Evolutionary conservation across 2,113 vertebrate species (phyloP).

Genomic region (Pachypanchax playfairii): DNA sequence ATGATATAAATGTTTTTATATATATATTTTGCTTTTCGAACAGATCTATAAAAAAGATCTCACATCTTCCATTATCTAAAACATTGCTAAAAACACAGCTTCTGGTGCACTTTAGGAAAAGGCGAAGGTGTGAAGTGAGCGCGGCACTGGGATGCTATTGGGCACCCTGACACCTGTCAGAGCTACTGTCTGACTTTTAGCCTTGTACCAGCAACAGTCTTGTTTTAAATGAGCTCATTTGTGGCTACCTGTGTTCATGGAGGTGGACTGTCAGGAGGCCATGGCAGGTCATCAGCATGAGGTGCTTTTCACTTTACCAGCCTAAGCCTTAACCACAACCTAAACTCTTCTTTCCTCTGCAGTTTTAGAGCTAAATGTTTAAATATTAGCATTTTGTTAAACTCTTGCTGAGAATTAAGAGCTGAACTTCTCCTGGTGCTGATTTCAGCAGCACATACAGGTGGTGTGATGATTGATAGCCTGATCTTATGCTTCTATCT

Average conservation of each 20-base stretch:
- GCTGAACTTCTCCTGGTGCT: conserved; percentile 18
- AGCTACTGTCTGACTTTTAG: conserved; percentile 58
- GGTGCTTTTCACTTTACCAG: conserved; percentile 7
- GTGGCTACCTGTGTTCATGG: conserved; percentile 46
- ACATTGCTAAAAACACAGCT: conserved; percentile 1
- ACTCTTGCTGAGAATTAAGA: neutral
- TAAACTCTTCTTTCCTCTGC: neutral
- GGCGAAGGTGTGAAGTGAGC: conserved; percentile 20
- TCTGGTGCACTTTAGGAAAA: conserved; percentile 3
- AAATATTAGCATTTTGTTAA: conserved; percentile 2
- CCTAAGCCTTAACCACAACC: conserved; percentile 5
- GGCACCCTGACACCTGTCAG: conserved; percentile 57
- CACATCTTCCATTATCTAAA: conserved; percentile 10
- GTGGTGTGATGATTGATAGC: conserved; percentile 43
- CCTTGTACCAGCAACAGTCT: conserved; percentile 37
- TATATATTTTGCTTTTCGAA: neutral
- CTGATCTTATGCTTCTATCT: conserved; percentile 13
- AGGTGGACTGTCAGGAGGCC: conserved; percentile 54
- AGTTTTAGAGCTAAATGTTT: neutral
- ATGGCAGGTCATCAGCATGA: conserved; percentile 29
- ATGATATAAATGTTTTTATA: conserved; percentile 15
- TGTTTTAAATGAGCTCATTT: conserved; percentile 73
- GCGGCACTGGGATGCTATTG: conserved; percentile 18
- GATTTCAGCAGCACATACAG: conserved; percentile 18
- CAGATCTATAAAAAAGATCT: conserved; percentile 5